These are phyloP conservation scores for Aphelenchoides avenae DNA, from an alignment of 1,140 invertebrate genomes.

Conservation along the genomic window DNA sequence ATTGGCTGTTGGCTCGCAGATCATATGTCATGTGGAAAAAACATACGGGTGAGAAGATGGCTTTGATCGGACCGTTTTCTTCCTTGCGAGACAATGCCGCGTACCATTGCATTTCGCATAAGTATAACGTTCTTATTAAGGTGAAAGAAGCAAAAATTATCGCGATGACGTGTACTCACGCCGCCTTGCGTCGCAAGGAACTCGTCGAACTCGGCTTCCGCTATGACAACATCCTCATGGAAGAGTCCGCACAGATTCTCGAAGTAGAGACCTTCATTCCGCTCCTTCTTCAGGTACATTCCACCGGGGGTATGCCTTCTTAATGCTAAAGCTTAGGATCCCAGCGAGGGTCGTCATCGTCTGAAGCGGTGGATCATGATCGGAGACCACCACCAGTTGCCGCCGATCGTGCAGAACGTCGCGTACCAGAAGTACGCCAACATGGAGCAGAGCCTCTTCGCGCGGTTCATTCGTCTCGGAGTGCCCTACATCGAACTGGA, in stretches of 20 bases:
- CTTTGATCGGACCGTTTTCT: neutral
- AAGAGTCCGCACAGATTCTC: conserved; percentile 95
- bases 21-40: neutral
- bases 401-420: conserved; percentile 99
- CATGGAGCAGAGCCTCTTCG: conserved; percentile 98
- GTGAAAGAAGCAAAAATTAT: conserved; percentile 99
- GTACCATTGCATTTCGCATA: too few relatives aligned
- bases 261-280: conserved; percentile 99
- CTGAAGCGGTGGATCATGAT: conserved; percentile 99
- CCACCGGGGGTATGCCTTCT: neutral
- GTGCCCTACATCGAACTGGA: conserved; percentile 95
- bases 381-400: conserved; percentile 97
- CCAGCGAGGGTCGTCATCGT: conserved; percentile 87
- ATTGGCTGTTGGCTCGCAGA: neutral
- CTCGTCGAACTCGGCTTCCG: conserved; percentile 79
- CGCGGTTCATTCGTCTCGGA: conserved; percentile 85
- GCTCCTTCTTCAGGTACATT: conserved; percentile 75
- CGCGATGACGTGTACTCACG: conserved; percentile 99
- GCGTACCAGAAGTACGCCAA: conserved; percentile 99
- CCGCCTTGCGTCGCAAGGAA: conserved; percentile 90
- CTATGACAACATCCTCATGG: conserved; percentile 61
- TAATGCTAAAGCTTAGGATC: conserved; percentile 67
- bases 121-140: conserved; percentile 27
- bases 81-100: neutral
- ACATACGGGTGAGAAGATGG: conserved; percentile 13